Base-by-base conservation (phyloP, 2,113 vertebrate genomes). In the Hippocampus comes region DNA sequence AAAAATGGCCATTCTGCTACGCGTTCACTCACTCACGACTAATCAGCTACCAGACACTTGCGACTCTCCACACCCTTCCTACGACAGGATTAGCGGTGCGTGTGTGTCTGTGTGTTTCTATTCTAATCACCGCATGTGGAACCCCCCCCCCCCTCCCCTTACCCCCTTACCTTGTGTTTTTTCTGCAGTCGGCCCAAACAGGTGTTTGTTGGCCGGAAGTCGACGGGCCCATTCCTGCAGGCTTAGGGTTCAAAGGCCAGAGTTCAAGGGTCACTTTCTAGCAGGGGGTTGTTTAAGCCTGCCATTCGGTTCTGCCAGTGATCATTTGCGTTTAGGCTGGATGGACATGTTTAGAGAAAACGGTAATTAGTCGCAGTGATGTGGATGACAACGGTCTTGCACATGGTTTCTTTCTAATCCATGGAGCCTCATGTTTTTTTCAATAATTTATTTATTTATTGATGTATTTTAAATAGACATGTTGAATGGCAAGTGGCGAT, bases 161-260 rank as follows among this genome's bases (percentile, higher is more conserved):
- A 46, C 65, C 78, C 69, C 70, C 55, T 76, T 41, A 67, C 70
- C 34, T 23, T 23, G 18, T 61, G 77, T 76, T 67, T 76, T 67
- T 60, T 74, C 70, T 70, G 27, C 70, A 5, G 42, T 43, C 65
- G 49, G 76, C 70, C 77, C 84, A 77, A 88, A 89, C 77, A 88
- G 82, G 84, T 91, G 89, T 86, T 87, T 90, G 91, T 90, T 79
- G 80, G 80, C 53, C 59, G 46, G 78, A 78, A 48, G 76, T 71
- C 63, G 63, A 41, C 0, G 38, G 69, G 14, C 48, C 56, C 51
- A 61, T 83, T 86, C 65, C 63, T 81, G 67, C 18, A 25, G 78
- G 80, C 81, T 82, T 74, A 70, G 68, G 78, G 84, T 70, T 86
- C 68, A 77, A 18, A 64, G 63, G 69, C 75, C 64, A 60, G 56